Percentiles rank a stretch among this genome's conserved stretches.
phyloP scores from a whole-genome alignment of 2,888 invertebrate genomes.

The Rugalucina vietnamica region DNA sequence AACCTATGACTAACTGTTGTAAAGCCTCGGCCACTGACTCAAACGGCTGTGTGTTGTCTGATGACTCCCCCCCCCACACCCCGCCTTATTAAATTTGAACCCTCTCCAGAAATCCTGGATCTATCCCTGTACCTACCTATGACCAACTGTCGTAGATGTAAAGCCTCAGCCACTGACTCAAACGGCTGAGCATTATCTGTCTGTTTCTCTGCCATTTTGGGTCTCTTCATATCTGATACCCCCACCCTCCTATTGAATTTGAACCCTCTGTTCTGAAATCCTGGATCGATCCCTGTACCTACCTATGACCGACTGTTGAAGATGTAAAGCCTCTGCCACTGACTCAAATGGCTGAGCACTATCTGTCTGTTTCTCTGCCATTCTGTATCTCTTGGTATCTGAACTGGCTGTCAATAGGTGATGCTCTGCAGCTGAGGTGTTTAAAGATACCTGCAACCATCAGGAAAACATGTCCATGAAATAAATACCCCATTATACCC shows the following conservation, averaged over 20 bases:
- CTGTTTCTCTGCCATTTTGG: slow-evolving; percentile 9
- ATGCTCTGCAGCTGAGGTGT: slow-evolving; percentile 69
- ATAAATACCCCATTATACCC: no score
- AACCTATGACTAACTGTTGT: slow-evolving; percentile 84
- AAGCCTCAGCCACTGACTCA: slow-evolving; percentile 82
- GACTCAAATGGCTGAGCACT: slow-evolving; percentile 80
- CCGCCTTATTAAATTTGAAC: no score
- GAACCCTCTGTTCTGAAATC: no score
- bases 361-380: slow-evolving; percentile 31
- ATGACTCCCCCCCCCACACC: slow-evolving; percentile 3
- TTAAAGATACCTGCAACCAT: slow-evolving; percentile 71
- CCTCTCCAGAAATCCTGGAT: no score
- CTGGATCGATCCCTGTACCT: no score
- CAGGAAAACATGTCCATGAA: no score
- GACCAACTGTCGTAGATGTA: slow-evolving; percentile 83
- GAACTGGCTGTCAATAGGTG: slow-evolving; percentile 28
- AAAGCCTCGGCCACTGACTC: slow-evolving; percentile 83
- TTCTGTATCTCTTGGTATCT: neutral
- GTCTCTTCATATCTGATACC: no score
- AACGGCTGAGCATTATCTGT: slow-evolving; percentile 74
- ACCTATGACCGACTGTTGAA: slow-evolving; percentile 84
- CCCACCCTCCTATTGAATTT: no score
- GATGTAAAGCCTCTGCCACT: slow-evolving; percentile 82
- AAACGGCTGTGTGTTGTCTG: slow-evolving; percentile 75
- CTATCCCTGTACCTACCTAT: slow-evolving; percentile 83